Conservation (phyloP, 2,797 vertebrate genomes). For the Brachyrhaphis roseni region DNA sequence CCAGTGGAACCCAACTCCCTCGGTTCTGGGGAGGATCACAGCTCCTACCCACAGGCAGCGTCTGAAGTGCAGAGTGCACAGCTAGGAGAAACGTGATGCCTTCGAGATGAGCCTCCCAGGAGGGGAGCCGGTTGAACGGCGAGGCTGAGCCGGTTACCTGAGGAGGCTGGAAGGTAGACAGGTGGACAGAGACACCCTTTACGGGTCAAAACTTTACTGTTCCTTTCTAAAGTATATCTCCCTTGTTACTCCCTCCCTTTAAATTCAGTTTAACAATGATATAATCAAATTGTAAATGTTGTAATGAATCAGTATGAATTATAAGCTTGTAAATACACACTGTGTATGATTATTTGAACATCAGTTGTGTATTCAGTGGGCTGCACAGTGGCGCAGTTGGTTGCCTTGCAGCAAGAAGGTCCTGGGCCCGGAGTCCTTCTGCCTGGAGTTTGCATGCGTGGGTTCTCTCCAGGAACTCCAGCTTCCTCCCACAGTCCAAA, state of each 20-base stretch:
- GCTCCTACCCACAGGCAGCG: constrained; percentile 38
- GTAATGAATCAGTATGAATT: not conserved
- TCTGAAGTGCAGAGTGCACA: constrained; percentile 43
- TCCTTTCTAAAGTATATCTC: not conserved
- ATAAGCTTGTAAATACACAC: not conserved
- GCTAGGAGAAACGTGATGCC: constrained; percentile 62
- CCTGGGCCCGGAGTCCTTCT: too few relatives aligned
- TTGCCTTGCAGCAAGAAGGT: too few relatives aligned
- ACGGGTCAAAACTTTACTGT: not conserved
- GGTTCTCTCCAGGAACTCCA: too few relatives aligned
- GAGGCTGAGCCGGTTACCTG: constrained; percentile 37
- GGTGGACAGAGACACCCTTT: constrained; percentile 4
- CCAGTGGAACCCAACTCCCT: constrained; percentile 78
- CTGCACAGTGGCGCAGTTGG: too few relatives aligned
- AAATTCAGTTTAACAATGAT: not conserved
- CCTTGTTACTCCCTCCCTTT: not conserved
- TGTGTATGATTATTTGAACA: not conserved
- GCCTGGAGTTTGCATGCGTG: too few relatives aligned
- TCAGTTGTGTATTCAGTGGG: not conserved
- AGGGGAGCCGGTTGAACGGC: constrained; percentile 30
- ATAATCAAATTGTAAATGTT: not conserved
- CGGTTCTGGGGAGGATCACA: constrained; percentile 36
- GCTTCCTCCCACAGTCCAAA: too few relatives aligned
- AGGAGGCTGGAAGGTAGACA: constrained; percentile 43
- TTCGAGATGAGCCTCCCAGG: constrained; percentile 18